Conservation (phyloP, 2,113 vertebrate genomes). For the Sphaerodactylus townsendi region DNA sequence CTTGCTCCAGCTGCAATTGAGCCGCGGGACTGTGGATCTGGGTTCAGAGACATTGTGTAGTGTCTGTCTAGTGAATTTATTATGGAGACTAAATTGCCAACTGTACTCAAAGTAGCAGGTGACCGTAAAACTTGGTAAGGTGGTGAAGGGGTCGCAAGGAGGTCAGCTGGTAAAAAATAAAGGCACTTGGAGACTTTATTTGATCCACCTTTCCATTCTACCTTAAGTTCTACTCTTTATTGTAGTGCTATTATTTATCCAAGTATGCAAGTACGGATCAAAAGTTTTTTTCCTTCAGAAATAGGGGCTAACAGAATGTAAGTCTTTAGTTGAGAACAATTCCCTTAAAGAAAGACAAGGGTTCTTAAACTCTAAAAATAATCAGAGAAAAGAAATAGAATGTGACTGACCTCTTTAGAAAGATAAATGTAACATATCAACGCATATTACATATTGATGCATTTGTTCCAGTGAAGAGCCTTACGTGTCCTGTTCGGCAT, state of each 20-base stretch:
- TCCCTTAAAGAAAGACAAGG: not conserved
- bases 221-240: not conserved
- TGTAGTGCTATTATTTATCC: not conserved
- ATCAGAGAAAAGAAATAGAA: not conserved
- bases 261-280: not conserved
- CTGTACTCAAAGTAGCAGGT: slow-evolving; percentile 38
- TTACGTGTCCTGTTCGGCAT: not conserved
- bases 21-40: not conserved
- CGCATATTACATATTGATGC: not conserved
- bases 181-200: slow-evolving; percentile 18
- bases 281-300: not conserved
- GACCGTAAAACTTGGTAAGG: slow-evolving; percentile 1
- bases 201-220: not conserved
- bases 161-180: slow-evolving; percentile 33
- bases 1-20: slow-evolving; percentile 27
- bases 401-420: not conserved
- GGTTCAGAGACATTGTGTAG: slow-evolving; percentile 15
- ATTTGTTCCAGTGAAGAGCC: not conserved
- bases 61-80: slow-evolving; percentile 17
- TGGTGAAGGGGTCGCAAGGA: slow-evolving; percentile 46
- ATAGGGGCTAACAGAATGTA: not conserved
- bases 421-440: not conserved
- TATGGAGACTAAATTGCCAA: slow-evolving; percentile 16
- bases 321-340: not conserved
- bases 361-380: not conserved